Evolutionary conservation across 2,888 invertebrate genomes (phyloP), one percentile per base, ranked within the genome.

Genomic region (Phalangium opilio): DNA sequence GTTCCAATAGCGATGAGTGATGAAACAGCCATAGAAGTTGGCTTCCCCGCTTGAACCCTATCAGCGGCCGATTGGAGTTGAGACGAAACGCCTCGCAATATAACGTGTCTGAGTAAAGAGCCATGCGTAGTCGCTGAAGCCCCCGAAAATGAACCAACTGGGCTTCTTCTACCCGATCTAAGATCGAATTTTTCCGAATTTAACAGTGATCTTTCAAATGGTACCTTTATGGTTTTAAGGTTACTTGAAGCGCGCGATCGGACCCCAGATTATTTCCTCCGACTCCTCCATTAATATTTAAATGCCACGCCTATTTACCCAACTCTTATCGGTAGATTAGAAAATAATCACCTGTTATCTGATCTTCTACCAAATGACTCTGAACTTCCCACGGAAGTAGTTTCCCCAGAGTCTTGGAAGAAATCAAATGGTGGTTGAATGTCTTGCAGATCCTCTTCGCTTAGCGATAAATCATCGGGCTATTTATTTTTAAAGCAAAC

Each of bases 1-100:
- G 91, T 95, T 34, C 95, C 95, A 27, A 93, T 77, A n/a, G 84
- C 84, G 52, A 91, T 75, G 66, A 81, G 77, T 46, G 81, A 79
- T 8, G 67, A 63, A 4, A 82, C 82, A 56, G 84, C 80, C 61
- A 70, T 62, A 5, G 86, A 81, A 50, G 89, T 89, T 10, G 90
- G 84, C 53, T 81, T 73, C 4, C 93, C 93, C 47, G 89, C 84
- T 67, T 83, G 80, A 14, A 89, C 83, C 57, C 85, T 75, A 60
- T 91, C 89, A 60, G 79, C 77, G 41, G 91, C 90, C 49, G 89
- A 86, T 52, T 76, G 70, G 18, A 93, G 71, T 67, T 93, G 93
- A 19, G 87, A 77, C 3, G 91, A 86, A 44, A 93, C 78, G 52
- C 85, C 87, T 65, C 87, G 86, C 50, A 93, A 70, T 51, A 87